Percentiles rank a stretch among this genome's conserved stretches.
phyloP scores from a whole-genome alignment of 1,140 invertebrate genomes.

The Brachionus sp. region DNA sequence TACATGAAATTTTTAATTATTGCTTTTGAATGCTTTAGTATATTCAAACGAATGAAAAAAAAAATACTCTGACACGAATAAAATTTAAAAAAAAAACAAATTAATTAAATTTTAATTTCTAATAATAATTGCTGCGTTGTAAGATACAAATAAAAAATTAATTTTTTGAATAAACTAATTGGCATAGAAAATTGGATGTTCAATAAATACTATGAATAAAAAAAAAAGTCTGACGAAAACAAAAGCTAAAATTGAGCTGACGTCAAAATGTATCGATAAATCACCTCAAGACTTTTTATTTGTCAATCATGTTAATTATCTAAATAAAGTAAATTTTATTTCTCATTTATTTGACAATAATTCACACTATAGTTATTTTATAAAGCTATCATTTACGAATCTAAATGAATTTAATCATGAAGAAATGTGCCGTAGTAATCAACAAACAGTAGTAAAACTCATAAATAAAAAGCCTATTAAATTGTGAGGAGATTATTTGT shows the following conservation, averaged over 20 bases:
- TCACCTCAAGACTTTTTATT: conserved; percentile 2
- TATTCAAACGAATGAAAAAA: neutral
- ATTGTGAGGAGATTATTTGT: neutral
- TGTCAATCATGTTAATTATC: neutral
- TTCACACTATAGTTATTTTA: neutral
- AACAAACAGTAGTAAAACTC: conserved; percentile 16
- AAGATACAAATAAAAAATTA: neutral
- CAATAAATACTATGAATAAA: neutral
- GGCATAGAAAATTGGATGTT: neutral
- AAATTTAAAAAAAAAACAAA: neutral
- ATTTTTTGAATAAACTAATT: neutral
- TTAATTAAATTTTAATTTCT: neutral
- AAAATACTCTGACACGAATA: neutral
- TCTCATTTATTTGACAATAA: neutral
- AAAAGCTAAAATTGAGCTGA: neutral
- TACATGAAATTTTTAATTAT: neutral
- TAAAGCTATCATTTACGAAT: conserved; percentile 12
- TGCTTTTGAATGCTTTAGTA: neutral
- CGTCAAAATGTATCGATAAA: neutral
- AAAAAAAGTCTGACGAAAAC: neutral
- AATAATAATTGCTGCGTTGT: neutral
- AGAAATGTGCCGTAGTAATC: neutral
- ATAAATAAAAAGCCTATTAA: conserved; percentile 39
- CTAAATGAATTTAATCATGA: conserved; percentile 5
- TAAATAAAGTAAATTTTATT: conserved; percentile 32